Evolutionary conservation across 2,113 vertebrate species (phyloP), one percentile per base, ranked within the genome.

Genomic region (Pycnonotus jocosus): DNA sequence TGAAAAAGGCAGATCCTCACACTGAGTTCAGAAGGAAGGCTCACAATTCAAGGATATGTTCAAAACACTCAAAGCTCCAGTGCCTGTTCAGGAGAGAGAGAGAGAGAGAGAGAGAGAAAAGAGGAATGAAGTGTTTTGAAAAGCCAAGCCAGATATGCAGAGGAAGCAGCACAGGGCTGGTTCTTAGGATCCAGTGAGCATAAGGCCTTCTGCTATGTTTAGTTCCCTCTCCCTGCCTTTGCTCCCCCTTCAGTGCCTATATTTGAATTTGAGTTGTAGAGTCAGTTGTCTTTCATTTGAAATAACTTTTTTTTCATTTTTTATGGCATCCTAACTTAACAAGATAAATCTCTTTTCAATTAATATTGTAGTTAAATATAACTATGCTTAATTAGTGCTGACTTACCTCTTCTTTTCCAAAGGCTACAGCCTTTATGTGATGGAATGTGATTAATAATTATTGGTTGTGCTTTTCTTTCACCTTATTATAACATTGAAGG

Each of bases 151-250:
- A 82, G 78, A 31, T 35, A 21, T 18, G 7, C 51, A 48, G 66
- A 82, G 88, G 62, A 94, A 95, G 61, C 66, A 50, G 53, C 17
- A 6, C 47, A 44, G 83, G 35, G 35, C 54, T 70, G 35, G 19
- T 83, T 90, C 68, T 54, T 66, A 62, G 42, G 78, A 57, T 50
- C 22, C 42, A 81, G 64, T 0, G 0, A 86, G 76, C 47, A 28
- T 83, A 77, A 90, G 35, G 42, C 72, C 22, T 37, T 35, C 76
- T 90, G 80, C 86, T 96, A 86, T 92, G 86, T 95, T 94, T 94
- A 95, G 80, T 54, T 40, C 17, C 12, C 11, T 57, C 85, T 69
- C 58, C 57, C 72, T 54, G 42, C 28, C 38, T 81, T 83, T n/a
- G 61, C n/a, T 87, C 79, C 81, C 64, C 56, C 58, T 73, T 79